Evolutionary conservation across 2,113 vertebrate species (phyloP), one percentile per base, ranked within the genome.

Genomic region (Myocastor coypus): DNA sequence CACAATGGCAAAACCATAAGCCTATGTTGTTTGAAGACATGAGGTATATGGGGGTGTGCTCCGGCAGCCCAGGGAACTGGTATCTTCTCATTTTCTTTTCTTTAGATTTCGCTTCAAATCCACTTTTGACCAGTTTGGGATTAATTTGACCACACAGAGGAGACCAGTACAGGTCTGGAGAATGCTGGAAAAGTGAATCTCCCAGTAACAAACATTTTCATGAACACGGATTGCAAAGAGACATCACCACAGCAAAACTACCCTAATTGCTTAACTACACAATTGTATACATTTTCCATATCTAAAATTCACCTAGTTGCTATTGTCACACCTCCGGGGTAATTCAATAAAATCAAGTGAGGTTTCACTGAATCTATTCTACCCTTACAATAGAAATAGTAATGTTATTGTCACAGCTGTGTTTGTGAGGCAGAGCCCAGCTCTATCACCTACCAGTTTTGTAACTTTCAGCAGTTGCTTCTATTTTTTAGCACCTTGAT

Each of bases 21-120:
- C 37, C 5, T 64, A 30, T 40, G 7, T n/a, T 71, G 34, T 46
- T 80, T 78, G 77, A 59, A 85, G 11, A 26, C 77, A 52, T 50
- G 26, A 55, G 30, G 4, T 28, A 7, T 69, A 4, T 81, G 69
- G 12, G 37, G 26, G 83, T 63, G 78, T 71, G 7, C 91, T 78
- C 77, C 1, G 55, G 52, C 30, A 85, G 46, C 12, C 5, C n/a
- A 46, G 6, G 26, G 89, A 96, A 59, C 40, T 32, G 77, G n/a
- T 55, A 83, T 10, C 26, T 75, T 28, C 55, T 85, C 14, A 2
- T 68, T 34, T 37, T 84, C 34, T 28, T 89, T 28, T 50, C 20
- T 81, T 0, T 71, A 93, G 93, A 83, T 37, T 91, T 85, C 86
- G 90, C 37, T 86, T 92, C 91, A 94, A 50, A 75, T 95, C 83